Conservation (phyloP, 1,140 invertebrate species). For the Gerris buenoi region DNA sequence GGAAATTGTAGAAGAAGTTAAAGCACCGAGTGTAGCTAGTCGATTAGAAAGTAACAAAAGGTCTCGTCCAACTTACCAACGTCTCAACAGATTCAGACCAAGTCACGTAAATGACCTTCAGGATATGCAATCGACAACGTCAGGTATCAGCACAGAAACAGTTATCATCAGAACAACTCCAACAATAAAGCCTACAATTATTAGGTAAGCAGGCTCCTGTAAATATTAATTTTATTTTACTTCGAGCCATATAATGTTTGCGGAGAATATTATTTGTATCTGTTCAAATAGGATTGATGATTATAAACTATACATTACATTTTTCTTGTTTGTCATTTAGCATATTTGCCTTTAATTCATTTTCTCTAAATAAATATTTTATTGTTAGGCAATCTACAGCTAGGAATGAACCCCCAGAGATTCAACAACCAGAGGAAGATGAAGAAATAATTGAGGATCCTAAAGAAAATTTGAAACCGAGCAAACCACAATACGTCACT, state of each 20-base stretch:
- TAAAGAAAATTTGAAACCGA: neutral
- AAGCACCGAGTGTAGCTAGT: too few relatives aligned
- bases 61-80: neutral
- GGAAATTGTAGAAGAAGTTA: neutral
- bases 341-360: too few relatives aligned
- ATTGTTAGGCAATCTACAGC: too few relatives aligned
- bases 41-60: neutral
- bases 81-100: neutral
- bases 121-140: neutral
- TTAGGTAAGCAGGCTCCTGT: too few relatives aligned
- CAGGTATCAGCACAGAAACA: neutral
- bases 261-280: too few relatives aligned
- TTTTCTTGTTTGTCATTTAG: too few relatives aligned
- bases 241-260: too few relatives aligned
- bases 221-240: too few relatives aligned
- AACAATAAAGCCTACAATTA: neutral
- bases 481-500: neutral
- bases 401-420: neutral
- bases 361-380: too few relatives aligned
- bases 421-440: neutral
- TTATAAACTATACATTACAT: too few relatives aligned
- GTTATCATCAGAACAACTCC: neutral
- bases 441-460: neutral
- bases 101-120: neutral
- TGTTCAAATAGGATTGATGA: too few relatives aligned